Base-by-base conservation (phyloP, 2,888 invertebrate genomes). In the Cheilosia soror region DNA sequence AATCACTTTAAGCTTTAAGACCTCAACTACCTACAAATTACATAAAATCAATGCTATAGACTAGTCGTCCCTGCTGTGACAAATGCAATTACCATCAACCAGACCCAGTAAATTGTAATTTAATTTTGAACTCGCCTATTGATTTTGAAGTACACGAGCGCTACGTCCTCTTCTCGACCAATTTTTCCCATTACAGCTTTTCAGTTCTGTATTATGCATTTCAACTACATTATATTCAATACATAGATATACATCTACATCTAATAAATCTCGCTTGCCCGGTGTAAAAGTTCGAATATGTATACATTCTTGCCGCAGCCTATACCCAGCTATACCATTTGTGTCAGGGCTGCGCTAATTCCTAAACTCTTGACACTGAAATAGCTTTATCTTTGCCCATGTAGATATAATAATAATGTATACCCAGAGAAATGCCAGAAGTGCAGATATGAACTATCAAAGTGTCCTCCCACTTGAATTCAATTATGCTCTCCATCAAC, bases 321-420 rank as follows among this genome's bases (percentile, higher is more conserved):
- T 31, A 31, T 1, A 20, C 42, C 55, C 55, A n/a, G 49, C 51
- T 9, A 20, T 20, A 44, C 29, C 66, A 20, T 29, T 58, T 66
- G 53, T 79, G 69, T 62, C 73, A 83, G 78, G 72, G 73, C 51
- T 69, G 51, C 63, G 44, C 68, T 80, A 40, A 65, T 76, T 60
- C 29, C 68, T 79, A 71, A 63, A 69, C 79, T 76, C 80, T 79
- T 84, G 80, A 84, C 84, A 79, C 84, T 71, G 84, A 71, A 75
- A 79, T 55, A 75, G 80, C 75, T 84, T 80, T 84, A 84, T 65
- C 79, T 79, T 53, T 58, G 55, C 15, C 42, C 25, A 29, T 37
- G 25, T 72, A 66, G 5, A 31, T 42, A 11, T 27, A 58, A 2
- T 4, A 5, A 58, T 65, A 51, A 58, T 57, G 51, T 55, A 31